Evolutionary conservation across 2,888 invertebrate genomes (phyloP), one percentile per base, ranked within the genome.

Genomic region (Rhodophaea formosa): DNA sequence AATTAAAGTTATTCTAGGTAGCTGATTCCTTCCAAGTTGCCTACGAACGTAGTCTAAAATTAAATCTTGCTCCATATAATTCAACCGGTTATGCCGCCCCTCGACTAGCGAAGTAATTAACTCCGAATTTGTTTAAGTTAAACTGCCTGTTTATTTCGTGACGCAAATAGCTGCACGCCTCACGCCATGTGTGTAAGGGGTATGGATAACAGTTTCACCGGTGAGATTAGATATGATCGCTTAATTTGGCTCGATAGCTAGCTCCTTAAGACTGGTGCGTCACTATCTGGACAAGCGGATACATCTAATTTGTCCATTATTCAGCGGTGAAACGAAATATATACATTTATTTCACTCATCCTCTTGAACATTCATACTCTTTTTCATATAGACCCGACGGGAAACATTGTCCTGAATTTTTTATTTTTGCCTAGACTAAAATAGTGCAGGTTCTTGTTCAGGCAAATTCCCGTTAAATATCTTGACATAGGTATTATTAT

Each of bases 191-290:
- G 54, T 45, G 51, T 35, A 51, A 42, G 16, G 53, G 46, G 47
- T 45, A 54, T 57, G 52, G 56, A 42, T 47, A 59, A 59, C 60
- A 29, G 30, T 44, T 53, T n/a, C 53, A 44, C 30, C 29, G 16
- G 30, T 32, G 15, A 64, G 66, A 62, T 66, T 66, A 71, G 65
- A 71, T 68, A 62, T 59, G 64, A 73, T 71, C 68, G 63, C 70
- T 62, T 71, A 72, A 79, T 77, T 75, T 71, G 73, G 70, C 67
- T 68, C 73, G 70, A 74, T 75, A 70, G 70, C 5, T n/a, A n/a
- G n/a, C 66, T 63, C 66, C 60, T 61, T 63, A 64, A 39, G 39
- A 39, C 39, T 2, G 23, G 23, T 23, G 2, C 23, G 23, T 23
- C 23, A 23, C 23, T 23, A 23, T 23, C 23, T 23, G 23, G 5